Percentiles rank a stretch among this genome's conserved stretches.
Evolutionary conservation across 2,797 vertebrate genomes (phyloP).

Genomic region (Toxotes lorentzi): DNA sequence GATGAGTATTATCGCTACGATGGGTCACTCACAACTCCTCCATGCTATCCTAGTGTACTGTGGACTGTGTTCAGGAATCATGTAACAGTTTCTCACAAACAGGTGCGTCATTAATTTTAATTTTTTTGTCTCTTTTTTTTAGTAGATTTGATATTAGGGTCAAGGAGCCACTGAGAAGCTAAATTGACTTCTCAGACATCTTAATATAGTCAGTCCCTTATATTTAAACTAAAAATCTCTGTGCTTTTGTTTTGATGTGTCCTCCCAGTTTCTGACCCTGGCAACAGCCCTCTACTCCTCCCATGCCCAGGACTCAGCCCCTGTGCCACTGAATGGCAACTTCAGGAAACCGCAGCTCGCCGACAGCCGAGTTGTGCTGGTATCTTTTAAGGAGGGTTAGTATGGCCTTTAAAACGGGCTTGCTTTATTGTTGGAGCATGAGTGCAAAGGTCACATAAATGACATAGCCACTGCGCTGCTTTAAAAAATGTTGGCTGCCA

Average conservation of each 20-base stretch:
- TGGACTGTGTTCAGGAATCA: slow-evolving; percentile 94
- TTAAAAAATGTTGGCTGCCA: slow-evolving; percentile 52
- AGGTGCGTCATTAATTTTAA: slow-evolving; percentile 81
- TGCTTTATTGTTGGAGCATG: slow-evolving; percentile 46
- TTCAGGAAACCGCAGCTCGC: slow-evolving; percentile 88
- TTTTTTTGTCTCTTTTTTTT: background rate
- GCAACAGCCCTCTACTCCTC: slow-evolving; percentile 90
- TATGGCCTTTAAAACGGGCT: slow-evolving; percentile 42
- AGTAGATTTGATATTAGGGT: background rate
- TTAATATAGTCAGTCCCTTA: background rate
- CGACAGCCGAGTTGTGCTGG: slow-evolving; percentile 87
- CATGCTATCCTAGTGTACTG: slow-evolving; percentile 94
- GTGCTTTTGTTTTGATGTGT: slow-evolving; percentile 59
- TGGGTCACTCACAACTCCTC: slow-evolving; percentile 96
- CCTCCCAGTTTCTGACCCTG: slow-evolving; percentile 86
- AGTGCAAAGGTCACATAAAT: slow-evolving; percentile 30
- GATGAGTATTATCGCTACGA: slow-evolving; percentile 94
- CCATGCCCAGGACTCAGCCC: slow-evolving; percentile 81
- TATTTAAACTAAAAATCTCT: background rate
- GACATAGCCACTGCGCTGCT: slow-evolving; percentile 17
- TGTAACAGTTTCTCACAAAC: slow-evolving; percentile 89
- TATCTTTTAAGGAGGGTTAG: slow-evolving; percentile 94
- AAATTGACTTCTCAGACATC: background rate
- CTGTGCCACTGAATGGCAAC: slow-evolving; percentile 88
- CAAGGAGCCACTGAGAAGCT: background rate